Evolutionary conservation across 2,797 vertebrate species (phyloP).

Genomic region (Anisognathus igniventris): DNA sequence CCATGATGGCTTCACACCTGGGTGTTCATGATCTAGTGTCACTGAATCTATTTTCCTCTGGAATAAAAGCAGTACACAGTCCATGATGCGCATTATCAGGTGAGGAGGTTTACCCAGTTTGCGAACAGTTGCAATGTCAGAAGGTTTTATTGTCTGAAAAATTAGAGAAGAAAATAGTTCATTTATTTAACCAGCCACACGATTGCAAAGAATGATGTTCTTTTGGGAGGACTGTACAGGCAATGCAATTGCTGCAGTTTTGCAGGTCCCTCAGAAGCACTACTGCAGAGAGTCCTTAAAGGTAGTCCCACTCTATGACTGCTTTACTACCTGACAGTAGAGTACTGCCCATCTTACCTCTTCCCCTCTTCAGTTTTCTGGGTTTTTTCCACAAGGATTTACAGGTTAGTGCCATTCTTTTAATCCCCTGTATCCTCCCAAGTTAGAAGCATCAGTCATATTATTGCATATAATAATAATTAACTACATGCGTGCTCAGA

Average conservation of each 20-base stretch:
- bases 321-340: background rate
- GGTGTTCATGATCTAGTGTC: constrained; percentile 73
- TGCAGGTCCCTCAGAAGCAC: background rate
- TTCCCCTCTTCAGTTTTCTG: background rate
- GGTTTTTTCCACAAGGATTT: background rate
- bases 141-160: constrained; percentile 83
- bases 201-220: background rate
- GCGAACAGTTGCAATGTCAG: constrained; percentile 85
- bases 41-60: constrained; percentile 81
- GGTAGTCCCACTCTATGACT: background rate
- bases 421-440: background rate
- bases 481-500: background rate
- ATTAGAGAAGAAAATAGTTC: background rate
- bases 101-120: constrained; percentile 87
- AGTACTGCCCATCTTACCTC: background rate
- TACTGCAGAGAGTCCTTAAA: background rate
- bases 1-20: constrained; percentile 81
- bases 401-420: background rate
- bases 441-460: background rate
- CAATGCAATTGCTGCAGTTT: background rate
- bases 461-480: background rate
- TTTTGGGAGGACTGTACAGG: background rate
- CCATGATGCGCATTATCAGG: constrained; percentile 90
- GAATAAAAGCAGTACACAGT: constrained; percentile 84
- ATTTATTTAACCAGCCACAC: background rate